These are phyloP conservation scores for Holothuria scabra DNA, from an alignment of 53 echinoderm and acorn worm species.

Conservation along the genomic window DNA sequence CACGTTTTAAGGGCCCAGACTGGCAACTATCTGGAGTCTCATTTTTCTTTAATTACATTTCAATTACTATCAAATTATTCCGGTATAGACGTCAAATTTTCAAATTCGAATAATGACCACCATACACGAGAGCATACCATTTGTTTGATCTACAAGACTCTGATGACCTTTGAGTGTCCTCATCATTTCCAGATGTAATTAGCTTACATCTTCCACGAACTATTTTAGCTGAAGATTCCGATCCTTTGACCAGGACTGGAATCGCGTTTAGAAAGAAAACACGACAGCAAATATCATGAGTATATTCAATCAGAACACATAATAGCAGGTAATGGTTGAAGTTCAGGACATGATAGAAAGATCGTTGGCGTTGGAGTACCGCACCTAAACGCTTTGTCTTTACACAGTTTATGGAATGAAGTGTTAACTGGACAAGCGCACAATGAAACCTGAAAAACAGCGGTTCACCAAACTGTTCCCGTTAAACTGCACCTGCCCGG, in stretches of 20 bases:
- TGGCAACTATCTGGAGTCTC: conserved; percentile 28
- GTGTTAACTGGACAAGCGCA: too few relatives aligned
- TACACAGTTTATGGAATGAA: too few relatives aligned
- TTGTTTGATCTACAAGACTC: conserved; percentile 8
- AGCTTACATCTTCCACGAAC: not conserved
- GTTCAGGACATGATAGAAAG: conserved; percentile 23
- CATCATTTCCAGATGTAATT: conserved; percentile 24
- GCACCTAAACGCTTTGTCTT: too few relatives aligned
- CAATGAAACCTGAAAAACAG: too few relatives aligned
- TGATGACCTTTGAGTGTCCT: conserved; percentile 10
- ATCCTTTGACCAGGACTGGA: conserved; percentile 1
- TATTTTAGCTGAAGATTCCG: not conserved
- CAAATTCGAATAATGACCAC: not conserved
- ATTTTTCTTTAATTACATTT: conserved; percentile 1
- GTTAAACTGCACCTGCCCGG: too few relatives aligned
- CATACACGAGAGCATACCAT: conserved; percentile 16
- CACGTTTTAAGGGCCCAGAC: conserved; percentile 19
- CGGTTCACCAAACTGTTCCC: too few relatives aligned
- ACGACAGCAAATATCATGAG: not conserved
- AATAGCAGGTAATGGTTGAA: conserved; percentile 2
- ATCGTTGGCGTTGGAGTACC: not conserved
- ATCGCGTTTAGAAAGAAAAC: conserved; percentile 13
- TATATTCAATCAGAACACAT: not conserved
- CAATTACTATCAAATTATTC: not conserved
- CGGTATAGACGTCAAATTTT: not conserved